Base-by-base conservation (phyloP, 2,113 vertebrate species). In the Tragulus kanchil region DNA sequence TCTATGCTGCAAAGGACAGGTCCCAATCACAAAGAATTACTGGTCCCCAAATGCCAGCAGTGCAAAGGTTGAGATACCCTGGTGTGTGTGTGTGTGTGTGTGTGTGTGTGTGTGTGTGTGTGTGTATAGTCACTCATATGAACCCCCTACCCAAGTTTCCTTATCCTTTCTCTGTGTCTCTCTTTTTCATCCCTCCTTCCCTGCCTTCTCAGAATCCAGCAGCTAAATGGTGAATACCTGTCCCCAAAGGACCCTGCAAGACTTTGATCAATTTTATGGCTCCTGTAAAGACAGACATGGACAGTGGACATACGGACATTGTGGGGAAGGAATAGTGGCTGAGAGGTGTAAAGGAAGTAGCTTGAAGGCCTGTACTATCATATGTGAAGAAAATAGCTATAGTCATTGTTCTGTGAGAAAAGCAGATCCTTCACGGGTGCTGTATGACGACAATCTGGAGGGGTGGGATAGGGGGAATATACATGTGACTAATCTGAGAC, bases 111-210 rank as follows among this genome's bases (percentile, higher is more conserved):
- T 54, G 52, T 52, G 1, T 67, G 3, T 8, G 1, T 36, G 15
- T 16, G 28, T 17, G 48, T 9, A 17, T 1, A 16, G 28, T 65
- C 25, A n/a, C 50, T 59, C 10, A 50, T 15, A 5, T 8, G 21
- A 84, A 6, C 1, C 4, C 23, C 12, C 3, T 45, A 2, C 2
- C 2, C 42, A 14, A 16, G 42, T 3, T 8, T 62, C 4, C 42
- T 62, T 6, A 28, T 9, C 7, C 31, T 0, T 61, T n/a, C 25
- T 58, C 17, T 8, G 50, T 21, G 28, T 78, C 28, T 50, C 4
- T 10, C 50, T 95, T 10, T 2, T 48, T 28, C 14, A 61, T 42
- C 19, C 2, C 8, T 48, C 8, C 21, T 17, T 58, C 13, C 10
- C 10, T 36, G 36, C 13, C 13, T 83, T 83, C 56, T 45, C 28